Percentiles rank a stretch among this genome's conserved stretches.
phyloP scores from a whole-genome alignment of 1,140 invertebrate genomes.

The Euwallacea similis region DNA sequence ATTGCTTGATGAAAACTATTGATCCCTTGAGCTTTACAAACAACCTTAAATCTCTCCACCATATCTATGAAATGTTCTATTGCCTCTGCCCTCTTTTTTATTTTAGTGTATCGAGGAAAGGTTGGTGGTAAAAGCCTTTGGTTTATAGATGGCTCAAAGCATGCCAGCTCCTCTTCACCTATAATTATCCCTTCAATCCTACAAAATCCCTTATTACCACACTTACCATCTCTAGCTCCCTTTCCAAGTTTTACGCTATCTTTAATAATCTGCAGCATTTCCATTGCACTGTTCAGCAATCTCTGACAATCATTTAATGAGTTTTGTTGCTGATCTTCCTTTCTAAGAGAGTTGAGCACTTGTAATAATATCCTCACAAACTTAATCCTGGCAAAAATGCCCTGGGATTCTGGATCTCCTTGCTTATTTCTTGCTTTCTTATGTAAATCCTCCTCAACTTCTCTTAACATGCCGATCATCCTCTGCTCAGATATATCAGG shows the following conservation, averaged over 20 bases:
- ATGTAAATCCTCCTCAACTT: constrained; percentile 90
- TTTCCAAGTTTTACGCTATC: constrained; percentile 76
- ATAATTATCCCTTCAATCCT: constrained; percentile 9
- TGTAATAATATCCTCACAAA: constrained; percentile 86
- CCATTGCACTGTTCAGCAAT: constrained; percentile 69
- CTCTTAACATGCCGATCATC: constrained; percentile 79
- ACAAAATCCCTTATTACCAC: background rate
- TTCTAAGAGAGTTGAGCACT: constrained; percentile 68
- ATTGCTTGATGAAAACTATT: constrained; percentile 80
- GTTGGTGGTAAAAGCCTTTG: constrained; percentile 93
- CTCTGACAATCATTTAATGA: constrained; percentile 66
- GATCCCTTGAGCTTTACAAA: constrained; percentile 80
- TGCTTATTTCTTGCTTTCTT: constrained; percentile 68
- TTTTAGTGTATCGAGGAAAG: constrained; percentile 96
- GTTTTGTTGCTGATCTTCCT: constrained; percentile 59
- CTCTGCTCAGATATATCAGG: constrained; percentile 80
- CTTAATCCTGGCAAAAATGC: constrained; percentile 78
- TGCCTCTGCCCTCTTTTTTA: constrained; percentile 81
- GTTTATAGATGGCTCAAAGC: constrained; percentile 94
- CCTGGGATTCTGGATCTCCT: constrained; percentile 60
- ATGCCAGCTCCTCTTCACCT: constrained; percentile 61
- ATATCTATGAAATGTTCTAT: constrained; percentile 84
- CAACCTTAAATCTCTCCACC: constrained; percentile 75
- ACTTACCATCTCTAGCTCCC: constrained; percentile 58
- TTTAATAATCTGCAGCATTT: constrained; percentile 79